Conservation (phyloP, 2,113 vertebrate species). For the Hipposideros armiger region DNA sequence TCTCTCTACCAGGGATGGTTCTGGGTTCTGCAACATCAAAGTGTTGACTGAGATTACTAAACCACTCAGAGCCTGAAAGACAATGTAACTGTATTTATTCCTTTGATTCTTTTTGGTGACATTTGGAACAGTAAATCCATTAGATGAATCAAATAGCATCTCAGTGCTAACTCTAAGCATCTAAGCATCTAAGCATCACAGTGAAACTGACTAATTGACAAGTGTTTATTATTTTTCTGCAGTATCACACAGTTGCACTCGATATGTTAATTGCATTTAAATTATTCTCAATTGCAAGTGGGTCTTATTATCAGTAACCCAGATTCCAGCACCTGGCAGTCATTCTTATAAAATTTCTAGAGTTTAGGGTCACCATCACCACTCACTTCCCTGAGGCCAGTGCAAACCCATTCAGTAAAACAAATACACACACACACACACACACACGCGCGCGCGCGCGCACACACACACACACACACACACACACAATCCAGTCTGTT, state of each 20-base stretch:
- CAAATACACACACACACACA: background rate
- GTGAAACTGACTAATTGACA: slow-evolving; percentile 74
- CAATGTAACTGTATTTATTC: background rate
- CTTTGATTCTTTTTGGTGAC: slow-evolving; percentile 18
- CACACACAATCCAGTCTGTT: background rate
- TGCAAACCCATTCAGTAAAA: background rate
- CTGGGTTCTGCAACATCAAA: background rate
- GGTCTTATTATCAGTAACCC: slow-evolving; percentile 45
- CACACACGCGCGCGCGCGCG: too few species aligned
- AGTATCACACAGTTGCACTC: slow-evolving; percentile 57
- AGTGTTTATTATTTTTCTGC: slow-evolving; percentile 75
- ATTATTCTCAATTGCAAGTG: slow-evolving; percentile 62
- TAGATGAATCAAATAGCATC: slow-evolving; percentile 58
- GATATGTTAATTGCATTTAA: slow-evolving; percentile 77
- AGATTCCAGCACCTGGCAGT: slow-evolving; percentile 50
- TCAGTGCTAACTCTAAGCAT: slow-evolving; percentile 57
- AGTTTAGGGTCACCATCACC: slow-evolving; percentile 45
- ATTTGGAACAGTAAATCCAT: slow-evolving; percentile 65
- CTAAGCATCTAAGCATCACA: slow-evolving; percentile 40
- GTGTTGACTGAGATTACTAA: background rate
- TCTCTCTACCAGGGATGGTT: background rate
- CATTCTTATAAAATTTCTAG: slow-evolving; percentile 61
- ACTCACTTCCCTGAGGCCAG: slow-evolving; percentile 9
- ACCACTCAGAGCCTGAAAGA: background rate
- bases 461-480: background rate